Base-by-base conservation (phyloP, 2,888 invertebrate genomes). In the Sturmia bella region DNA sequence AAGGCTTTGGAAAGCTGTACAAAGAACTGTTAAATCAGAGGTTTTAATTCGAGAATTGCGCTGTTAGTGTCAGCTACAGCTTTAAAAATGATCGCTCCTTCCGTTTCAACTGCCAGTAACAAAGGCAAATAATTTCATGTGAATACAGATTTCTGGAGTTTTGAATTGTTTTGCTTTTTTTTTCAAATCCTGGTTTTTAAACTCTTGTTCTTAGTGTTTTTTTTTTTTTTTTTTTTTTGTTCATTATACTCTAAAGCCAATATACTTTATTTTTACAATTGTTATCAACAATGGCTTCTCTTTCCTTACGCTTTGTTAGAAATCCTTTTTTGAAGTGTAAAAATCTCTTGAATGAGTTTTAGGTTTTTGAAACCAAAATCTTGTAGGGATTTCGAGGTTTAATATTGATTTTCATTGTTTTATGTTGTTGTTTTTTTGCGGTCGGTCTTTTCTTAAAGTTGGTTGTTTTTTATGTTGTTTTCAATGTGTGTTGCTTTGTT, bases 31-130 rank as follows among this genome's bases (percentile, higher is more conserved):
- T 52, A 39, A 70, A 32, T 21, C 37, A 43, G 15, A 19, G 17
- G 1, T 21, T 43, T 43, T 11, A n/a, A 11, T 61, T 39, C 9
- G 61, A 68, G 21, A 69, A 69, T 63, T 63, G 56, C 73, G 69
- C 72, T 80, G 80, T 57, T 83, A 84, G 74, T 84, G 84, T 84
- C 83, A 85, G 84, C 54, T 24, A 54, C 17, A 37, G 45, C 52
- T 48, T 83, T 69, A 64, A 50, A 57, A 70, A 45, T 83, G 84
- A 85, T 85, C 84, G 84, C 70, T 85, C 70, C 84, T 84, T 85
- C 85, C 85, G 84, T 77, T 84, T 73, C 77, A 72, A 57, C 66
- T 74, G 68, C 39, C 15, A 50, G 15, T 32, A 52, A 78, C 77
- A 74, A 69, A 64, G 41, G 68, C 19, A 64, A 21, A 69, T 68